Evolutionary conservation across 2,113 vertebrate species (phyloP), one percentile per base, ranked within the genome.

Genomic region (Nycticebus coucang): DNA sequence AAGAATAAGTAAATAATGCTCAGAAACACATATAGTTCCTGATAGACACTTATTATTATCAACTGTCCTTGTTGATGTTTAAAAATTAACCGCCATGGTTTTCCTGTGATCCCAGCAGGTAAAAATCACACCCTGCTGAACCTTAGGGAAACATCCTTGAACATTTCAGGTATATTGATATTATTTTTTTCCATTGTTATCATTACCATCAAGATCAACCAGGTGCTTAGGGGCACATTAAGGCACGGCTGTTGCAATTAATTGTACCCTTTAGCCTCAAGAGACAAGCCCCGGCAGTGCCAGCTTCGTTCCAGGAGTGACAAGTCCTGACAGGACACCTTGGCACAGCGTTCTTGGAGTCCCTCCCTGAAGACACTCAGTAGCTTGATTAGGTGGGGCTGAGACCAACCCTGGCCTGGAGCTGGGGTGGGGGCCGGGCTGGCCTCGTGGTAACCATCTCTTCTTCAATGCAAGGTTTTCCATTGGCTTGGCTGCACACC

Each of bases 291-390:
- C 55, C n/a, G 37, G 81, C 77, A 35, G 33, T 33, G 53, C 89
- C 81, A 59, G 53, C 74, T 92, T 37, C 79, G 91, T 91, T 66
- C 59, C 41, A 53, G 66, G 74, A 87, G 64, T 72, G 93, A 85
- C 93, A 74, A 55, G 93, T 81, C 80, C 89, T 89, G 95, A 95
- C 93, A 96, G 69, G 89, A 89, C 33, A 10, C 6, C 21, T 91
- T 94, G 86, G 91, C 83, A 71, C 15, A 18, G n/a, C 7, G 24
- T 64, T 80, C 68, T 87, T 17, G 68, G 57, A 45, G 79, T 14
- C 60, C 91, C 89, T 94, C 87, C 95, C 92, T 62, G 35, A 89
- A 95, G 28, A 96, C 37, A 96, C 93, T 95, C 77, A 22, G 93
- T 21, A 93, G 96, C 91, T 91, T 95, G 82, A 89, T 90, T 79